Base-by-base conservation (phyloP, 2,797 vertebrate species). In the Clamator glandarius region DNA sequence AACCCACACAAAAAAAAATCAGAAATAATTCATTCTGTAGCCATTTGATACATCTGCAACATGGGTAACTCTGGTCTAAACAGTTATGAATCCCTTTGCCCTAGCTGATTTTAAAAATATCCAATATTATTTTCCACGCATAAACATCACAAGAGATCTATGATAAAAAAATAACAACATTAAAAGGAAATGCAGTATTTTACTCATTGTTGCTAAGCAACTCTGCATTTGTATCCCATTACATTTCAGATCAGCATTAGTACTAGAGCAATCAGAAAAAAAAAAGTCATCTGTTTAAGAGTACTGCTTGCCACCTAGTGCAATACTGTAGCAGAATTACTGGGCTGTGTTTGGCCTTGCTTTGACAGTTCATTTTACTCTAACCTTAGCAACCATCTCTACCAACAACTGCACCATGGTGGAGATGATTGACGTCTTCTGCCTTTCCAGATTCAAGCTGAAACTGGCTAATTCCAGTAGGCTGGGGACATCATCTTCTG, bases 141-240 rank as follows among this genome's bases (percentile, higher is more conserved):
- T 20, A 67, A 67, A 52, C 29, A 70, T 62, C n/a, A 25, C 8
- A 80, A 42, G 29, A 84, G 24, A 64, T 54, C 12, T 66, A 21
- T 36, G n/a, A 84, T 50, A 6, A 46, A 86, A 89, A 77, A 31
- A 31, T 0, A 75, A 72, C 7, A 57, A 68, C 28, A 64, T 78
- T 35, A 58, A 77, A 86, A 85, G 5, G 3, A 74, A n/a, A 70
- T 25, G 29, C 21, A 33, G 12, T 48, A 50, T 69, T 93, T 94
- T 87, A 66, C 13, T 87, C 3, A 44, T n/a, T 46, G 86, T 81
- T 95, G 90, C 93, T 86, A 92, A 89, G 89, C 75, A 93, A 87
- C 75, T 64, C 21, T 68, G 5, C 26, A 35, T 84, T 84, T 84
- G 28, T 52, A 69, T 39, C 69, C 50, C 23, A 46, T 44, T 39